These are phyloP conservation scores for Lepilemur septentrionalis DNA, from an alignment of 2,797 vertebrate species.

Conservation along the genomic window DNA sequence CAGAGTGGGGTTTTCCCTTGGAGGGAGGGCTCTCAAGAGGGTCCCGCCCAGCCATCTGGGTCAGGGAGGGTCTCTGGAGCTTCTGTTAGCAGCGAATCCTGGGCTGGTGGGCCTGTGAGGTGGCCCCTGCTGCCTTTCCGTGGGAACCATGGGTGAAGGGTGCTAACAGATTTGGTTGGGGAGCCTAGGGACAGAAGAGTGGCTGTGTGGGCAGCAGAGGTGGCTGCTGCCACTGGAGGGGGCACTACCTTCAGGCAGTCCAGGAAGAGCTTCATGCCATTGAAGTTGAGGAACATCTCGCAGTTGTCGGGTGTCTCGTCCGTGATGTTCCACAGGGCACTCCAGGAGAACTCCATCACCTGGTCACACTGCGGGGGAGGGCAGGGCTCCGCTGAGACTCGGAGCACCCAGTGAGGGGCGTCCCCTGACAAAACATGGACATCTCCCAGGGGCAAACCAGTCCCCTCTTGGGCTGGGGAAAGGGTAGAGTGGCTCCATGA, in stretches of 20 bases:
- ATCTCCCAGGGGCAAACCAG: not conserved
- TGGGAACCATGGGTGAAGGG: not conserved
- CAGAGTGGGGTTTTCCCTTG: not conserved
- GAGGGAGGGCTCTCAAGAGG: not conserved
- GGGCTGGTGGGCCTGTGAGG: not conserved
- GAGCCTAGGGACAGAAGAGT: not conserved
- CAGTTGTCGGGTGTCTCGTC: slow-evolving; percentile 99
- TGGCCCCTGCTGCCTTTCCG: not conserved
- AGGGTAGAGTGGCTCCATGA: accelerated
- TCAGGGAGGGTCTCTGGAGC: not conserved
- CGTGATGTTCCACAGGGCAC: slow-evolving; percentile 98
- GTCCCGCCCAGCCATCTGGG: not conserved
- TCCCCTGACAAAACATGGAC: not conserved
- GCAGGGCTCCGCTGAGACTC: not conserved
- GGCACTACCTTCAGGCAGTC: slow-evolving; percentile 92
- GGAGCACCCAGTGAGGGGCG: not conserved
- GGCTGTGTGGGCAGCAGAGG: accelerated
- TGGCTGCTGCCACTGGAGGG: accelerated
- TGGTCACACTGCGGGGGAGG: slow-evolving; percentile 91
- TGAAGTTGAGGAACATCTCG: slow-evolving; percentile 98
- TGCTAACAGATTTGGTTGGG: not conserved
- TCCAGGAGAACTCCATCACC: slow-evolving; percentile 99
- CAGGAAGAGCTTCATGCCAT: slow-evolving; percentile 96
- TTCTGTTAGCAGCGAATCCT: not conserved
- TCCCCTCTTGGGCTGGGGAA: not conserved